Conservation (phyloP, 92 coral and sea anemone genomes). For the Paramuricea clavata region DNA sequence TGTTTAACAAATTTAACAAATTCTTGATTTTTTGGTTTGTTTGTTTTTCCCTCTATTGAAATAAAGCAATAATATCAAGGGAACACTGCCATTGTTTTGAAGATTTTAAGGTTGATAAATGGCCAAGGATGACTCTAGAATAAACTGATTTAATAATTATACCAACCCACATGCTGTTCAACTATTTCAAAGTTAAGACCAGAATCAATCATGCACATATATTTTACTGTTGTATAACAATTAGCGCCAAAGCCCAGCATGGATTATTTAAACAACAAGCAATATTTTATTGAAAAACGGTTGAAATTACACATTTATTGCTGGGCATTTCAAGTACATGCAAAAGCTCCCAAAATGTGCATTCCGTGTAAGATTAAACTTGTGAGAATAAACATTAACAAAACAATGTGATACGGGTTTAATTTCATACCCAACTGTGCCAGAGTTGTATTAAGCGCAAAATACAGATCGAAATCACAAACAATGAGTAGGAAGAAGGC, state of each 20-base stretch:
- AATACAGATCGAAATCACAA: slow-evolving; percentile 31
- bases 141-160: background rate
- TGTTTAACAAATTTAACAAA: background rate
- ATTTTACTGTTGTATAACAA: background rate
- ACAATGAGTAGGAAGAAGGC: slow-evolving; percentile 11
- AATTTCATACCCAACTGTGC: slow-evolving; percentile 8
- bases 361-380: background rate
- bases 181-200: background rate
- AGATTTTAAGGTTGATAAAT: background rate
- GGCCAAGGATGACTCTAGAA: slow-evolving; percentile 1
- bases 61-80: background rate
- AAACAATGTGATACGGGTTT: background rate
- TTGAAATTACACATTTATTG: background rate
- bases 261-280: slow-evolving; percentile 21
- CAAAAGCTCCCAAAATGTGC: slow-evolving; percentile 13
- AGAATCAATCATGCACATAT: background rate
- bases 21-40: background rate
- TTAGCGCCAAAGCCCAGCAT: slow-evolving; percentile 20
- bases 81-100: background rate
- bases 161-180: slow-evolving; percentile 6
- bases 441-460: background rate
- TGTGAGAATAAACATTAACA: background rate
- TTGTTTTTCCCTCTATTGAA: background rate
- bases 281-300: background rate
- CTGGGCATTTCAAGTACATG: background rate